Base-by-base conservation (phyloP, 2,888 invertebrate species). In the Netelia inedita region DNA sequence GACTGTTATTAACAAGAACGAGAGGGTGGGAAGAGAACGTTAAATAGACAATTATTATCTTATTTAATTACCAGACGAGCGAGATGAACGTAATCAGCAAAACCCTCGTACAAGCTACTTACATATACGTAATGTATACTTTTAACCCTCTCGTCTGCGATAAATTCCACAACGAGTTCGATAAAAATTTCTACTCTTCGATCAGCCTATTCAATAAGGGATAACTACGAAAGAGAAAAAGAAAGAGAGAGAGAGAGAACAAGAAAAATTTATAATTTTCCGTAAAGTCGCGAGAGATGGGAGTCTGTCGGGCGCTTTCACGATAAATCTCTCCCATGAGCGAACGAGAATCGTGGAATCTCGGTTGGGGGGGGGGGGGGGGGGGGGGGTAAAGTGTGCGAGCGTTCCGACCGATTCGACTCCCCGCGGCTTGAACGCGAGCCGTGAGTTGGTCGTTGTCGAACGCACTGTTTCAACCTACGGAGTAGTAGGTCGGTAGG, bases 401-500 rank as follows among this genome's bases (percentile, higher is more conserved):
- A 11, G 14, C 1, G 46, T 46, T 10, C 0, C 16, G 0, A 46
- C 41, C 46, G n/a, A 19, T 50, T 57, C 75, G 69, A 75, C 76
- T 86, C 82, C 85, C 73, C 87, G 87, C 83, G 59, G 35, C 82
- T 28, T 28, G 28, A 28, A 28, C 28, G 28, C 81, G 85, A 86
- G 88, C 43, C 61, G 50, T 46, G 59, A 21, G 23, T 16, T 75
- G 50, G 53, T 79, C 69, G 61, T 23, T 41, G 59, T 55, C 16
- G 59, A 43, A 43, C 55, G 16, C 53, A 53, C 75, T 71, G 66
- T 73, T 11, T 35, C 63, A 69, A 81, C 57, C 68, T 81, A 75
- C 72, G 84, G 63, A 72, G 76, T 89, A 89, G 90, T 89, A 88
- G 89, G 90, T 90, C 89, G 89, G 87, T 88, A 86, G 89, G 89